Evolutionary conservation across 2,797 vertebrate genomes (phyloP).

Genomic region (Craterocephalus amniculus): DNA sequence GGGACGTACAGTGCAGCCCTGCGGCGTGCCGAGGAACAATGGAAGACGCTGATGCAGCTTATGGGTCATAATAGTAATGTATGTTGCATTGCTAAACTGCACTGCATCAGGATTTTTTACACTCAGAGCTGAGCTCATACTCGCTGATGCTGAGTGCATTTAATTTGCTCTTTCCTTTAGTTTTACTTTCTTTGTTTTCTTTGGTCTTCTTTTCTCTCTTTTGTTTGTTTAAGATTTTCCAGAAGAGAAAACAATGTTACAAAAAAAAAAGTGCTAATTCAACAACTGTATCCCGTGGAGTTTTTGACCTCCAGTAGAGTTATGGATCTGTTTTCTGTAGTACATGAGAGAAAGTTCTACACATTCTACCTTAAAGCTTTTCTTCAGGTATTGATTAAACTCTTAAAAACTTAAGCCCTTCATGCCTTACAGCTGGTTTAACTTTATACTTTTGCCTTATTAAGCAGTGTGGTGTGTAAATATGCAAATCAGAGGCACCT

Average conservation of each 20-base stretch:
- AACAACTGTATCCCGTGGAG: constrained; percentile 12
- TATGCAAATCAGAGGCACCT: background rate
- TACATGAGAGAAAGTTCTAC: background rate
- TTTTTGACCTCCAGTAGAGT: constrained; percentile 12
- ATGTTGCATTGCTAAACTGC: constrained; percentile 31
- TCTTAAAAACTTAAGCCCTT: background rate
- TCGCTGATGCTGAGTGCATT: constrained; percentile 19
- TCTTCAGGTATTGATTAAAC: constrained; percentile 7
- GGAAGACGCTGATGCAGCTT: constrained; percentile 35
- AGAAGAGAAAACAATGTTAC: background rate
- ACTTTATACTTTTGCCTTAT: background rate
- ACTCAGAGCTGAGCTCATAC: background rate
- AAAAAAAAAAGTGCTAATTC: constrained; percentile 16
- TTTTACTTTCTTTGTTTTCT: constrained; percentile 17
- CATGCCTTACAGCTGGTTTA: background rate
- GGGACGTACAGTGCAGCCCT: constrained; percentile 28
- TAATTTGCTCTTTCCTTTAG: constrained; percentile 10
- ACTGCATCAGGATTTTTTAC: constrained; percentile 23
- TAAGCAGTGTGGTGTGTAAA: background rate
- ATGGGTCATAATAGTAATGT: constrained; percentile 21
- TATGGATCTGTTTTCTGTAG: constrained; percentile 5
- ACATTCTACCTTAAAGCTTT: background rate
- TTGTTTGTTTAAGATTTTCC: constrained; percentile 17
- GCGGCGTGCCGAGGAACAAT: constrained; percentile 21
- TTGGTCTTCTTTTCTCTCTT: constrained; percentile 5